These are phyloP conservation scores for Monopterus albus DNA, from an alignment of 2,113 vertebrate genomes.

Conservation along the genomic window DNA sequence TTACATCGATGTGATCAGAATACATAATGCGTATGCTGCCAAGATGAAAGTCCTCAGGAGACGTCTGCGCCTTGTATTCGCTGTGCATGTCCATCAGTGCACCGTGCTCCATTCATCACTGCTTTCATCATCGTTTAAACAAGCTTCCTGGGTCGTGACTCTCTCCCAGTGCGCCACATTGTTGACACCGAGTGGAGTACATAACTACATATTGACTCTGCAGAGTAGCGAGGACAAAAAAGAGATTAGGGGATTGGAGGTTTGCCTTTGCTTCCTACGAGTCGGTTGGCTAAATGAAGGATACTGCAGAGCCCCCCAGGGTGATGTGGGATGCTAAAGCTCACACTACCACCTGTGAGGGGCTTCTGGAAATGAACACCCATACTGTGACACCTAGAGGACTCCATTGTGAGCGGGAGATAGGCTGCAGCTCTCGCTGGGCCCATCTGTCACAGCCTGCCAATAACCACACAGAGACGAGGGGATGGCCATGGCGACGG, in stretches of 20 bases:
- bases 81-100: slow-evolving; percentile 43
- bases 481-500: slow-evolving; percentile 24
- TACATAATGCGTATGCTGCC: slow-evolving; percentile 47
- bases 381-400: slow-evolving; percentile 57
- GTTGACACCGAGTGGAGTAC: slow-evolving; percentile 58
- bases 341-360: slow-evolving; percentile 57
- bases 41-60: slow-evolving; percentile 62
- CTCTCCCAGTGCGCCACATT: slow-evolving; percentile 28
- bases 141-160: slow-evolving; percentile 52
- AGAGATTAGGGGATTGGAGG: slow-evolving; percentile 37
- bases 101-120: slow-evolving; percentile 37
- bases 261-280: slow-evolving; percentile 54
- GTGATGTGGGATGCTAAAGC: slow-evolving; percentile 59
- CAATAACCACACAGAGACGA: slow-evolving; percentile 25
- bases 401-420: slow-evolving; percentile 54
- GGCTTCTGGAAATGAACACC: slow-evolving; percentile 55
- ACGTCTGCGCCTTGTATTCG: slow-evolving; percentile 25
- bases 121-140: slow-evolving; percentile 63
- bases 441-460: slow-evolving; percentile 62
- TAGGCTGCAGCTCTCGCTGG: slow-evolving; percentile 35
- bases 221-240: slow-evolving; percentile 16
- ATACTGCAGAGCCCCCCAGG: slow-evolving; percentile 19
- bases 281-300: slow-evolving; percentile 45
- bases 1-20: slow-evolving; percentile 69
- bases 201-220: slow-evolving; percentile 71